Evolutionary conservation across 2,888 invertebrate species (phyloP).

Genomic region (Eurytoma californica): DNA sequence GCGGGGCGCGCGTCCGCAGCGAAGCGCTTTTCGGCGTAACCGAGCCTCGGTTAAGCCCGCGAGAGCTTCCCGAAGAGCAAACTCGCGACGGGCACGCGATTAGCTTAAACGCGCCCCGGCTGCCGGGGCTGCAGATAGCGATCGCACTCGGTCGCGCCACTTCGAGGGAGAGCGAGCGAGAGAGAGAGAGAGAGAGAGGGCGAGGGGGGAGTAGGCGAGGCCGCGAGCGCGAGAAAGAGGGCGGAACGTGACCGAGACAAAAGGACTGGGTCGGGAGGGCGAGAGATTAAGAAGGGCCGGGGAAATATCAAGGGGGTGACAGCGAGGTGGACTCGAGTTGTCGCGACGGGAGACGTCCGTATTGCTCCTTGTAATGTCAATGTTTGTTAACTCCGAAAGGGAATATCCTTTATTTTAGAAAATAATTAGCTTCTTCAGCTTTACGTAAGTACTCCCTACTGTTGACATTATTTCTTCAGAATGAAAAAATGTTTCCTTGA

Average conservation of each 20-base stretch:
- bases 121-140: slow-evolving; percentile 25
- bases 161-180: neutral
- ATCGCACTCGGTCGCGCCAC: slow-evolving; percentile 12
- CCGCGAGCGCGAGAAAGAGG: neutral
- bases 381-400: neutral
- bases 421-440: too few species aligned
- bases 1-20: neutral
- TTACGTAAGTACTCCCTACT: too few species aligned
- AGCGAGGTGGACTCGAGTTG: neutral
- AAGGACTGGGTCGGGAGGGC: slow-evolving; percentile 13
- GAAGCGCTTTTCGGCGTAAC: slow-evolving; percentile 42
- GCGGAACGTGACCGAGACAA: neutral
- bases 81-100: slow-evolving; percentile 50
- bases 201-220: neutral
- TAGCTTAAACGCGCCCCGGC: slow-evolving; percentile 44
- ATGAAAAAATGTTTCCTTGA: too few species aligned
- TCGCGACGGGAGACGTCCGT: neutral
- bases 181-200: slow-evolving; percentile 18
- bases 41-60: slow-evolving; percentile 35
- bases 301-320: slow-evolving; percentile 2
- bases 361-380: neutral
- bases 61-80: slow-evolving; percentile 43
- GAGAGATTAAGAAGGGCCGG: neutral
- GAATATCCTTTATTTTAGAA: too few species aligned
- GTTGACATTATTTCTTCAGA: too few species aligned